Percentiles rank a stretch among this genome's conserved stretches.
Conservation (phyloP, 23 tunicate species). For the Ciona savignyi region DNA sequence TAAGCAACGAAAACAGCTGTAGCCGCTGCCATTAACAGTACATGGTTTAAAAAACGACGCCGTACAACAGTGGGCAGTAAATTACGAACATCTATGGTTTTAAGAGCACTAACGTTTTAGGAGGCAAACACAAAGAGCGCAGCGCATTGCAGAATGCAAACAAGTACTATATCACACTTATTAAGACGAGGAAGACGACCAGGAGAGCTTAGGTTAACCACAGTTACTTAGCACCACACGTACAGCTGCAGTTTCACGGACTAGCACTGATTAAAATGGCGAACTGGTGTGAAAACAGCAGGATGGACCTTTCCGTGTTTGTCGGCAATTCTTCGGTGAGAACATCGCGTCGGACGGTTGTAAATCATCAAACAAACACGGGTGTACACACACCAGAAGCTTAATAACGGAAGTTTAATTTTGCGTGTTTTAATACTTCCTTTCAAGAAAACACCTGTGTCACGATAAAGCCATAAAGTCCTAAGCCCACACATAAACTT, state of each 20-base stretch:
- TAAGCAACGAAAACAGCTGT: too few species aligned
- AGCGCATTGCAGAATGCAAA: not conserved
- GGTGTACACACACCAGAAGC: not conserved
- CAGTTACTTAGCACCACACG: not conserved
- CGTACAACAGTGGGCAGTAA: not conserved
- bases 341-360: not conserved
- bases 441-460: not conserved
- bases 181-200: too few species aligned
- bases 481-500: not conserved
- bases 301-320: not conserved
- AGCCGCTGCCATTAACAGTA: too few species aligned
- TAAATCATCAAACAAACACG: not conserved
- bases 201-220: too few species aligned
- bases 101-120: not conserved
- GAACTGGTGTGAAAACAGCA: not conserved
- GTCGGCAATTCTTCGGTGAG: not conserved
- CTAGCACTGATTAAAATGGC: not conserved
- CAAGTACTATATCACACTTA: not conserved
- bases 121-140: not conserved
- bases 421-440: not conserved
- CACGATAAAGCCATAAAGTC: not conserved
- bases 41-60: not conserved
- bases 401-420: not conserved
- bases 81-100: not conserved
- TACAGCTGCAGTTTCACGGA: not conserved